Evolutionary conservation across 2,888 invertebrate genomes (phyloP).

Genomic region (Argyresthia albistria): DNA sequence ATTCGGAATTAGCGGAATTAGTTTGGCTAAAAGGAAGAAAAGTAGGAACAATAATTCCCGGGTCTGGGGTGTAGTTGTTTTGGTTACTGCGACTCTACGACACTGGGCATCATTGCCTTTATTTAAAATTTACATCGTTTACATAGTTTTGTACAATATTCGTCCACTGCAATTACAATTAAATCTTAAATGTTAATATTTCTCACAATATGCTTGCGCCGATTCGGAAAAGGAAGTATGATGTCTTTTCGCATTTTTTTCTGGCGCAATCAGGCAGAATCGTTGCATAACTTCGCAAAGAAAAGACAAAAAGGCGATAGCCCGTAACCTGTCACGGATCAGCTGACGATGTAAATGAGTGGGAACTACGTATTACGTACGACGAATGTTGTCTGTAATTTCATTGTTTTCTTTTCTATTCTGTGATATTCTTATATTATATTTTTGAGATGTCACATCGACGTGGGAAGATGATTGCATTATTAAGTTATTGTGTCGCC

Average conservation of each 20-base stretch:
- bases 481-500: background rate
- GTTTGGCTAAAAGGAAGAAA: too few species aligned
- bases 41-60: too few species aligned
- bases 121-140: too few species aligned
- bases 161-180: too few species aligned
- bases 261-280: constrained; percentile 22
- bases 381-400: constrained; percentile 3
- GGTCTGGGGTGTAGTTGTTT: too few species aligned
- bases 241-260: constrained; percentile 9
- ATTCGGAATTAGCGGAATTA: too few species aligned
- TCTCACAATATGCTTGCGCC: too few species aligned
- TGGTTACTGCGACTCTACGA: too few species aligned
- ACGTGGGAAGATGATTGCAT: constrained; percentile 1
- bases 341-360: constrained; percentile 24
- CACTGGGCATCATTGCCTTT: too few species aligned
- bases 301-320: constrained; percentile 23
- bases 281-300: constrained; percentile 36
- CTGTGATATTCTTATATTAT: background rate
- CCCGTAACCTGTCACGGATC: constrained; percentile 36
- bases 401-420: constrained; percentile 2
- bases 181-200: too few species aligned
- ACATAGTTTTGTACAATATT: too few species aligned
- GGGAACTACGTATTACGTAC: constrained; percentile 6
- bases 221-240: too few species aligned
- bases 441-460: constrained; percentile 1